A percentile compares a stretch with the other conserved stretches of the same genome.
Evolutionary conservation across 2,888 invertebrate species (phyloP).

Genomic region (Agrilus mali): DNA sequence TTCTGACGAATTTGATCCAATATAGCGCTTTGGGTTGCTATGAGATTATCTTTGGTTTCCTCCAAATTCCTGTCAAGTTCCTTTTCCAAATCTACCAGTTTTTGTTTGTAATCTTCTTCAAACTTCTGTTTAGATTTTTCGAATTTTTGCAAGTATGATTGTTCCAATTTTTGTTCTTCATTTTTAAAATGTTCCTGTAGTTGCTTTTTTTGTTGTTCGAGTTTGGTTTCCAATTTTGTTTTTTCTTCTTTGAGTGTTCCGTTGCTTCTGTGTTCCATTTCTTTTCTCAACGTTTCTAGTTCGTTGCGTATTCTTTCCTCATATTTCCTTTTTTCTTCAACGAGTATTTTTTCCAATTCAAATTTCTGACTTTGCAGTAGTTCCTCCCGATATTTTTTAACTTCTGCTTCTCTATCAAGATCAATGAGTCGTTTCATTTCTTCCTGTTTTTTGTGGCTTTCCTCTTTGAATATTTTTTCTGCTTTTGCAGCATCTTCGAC

Average conservation of each 20-base stretch:
- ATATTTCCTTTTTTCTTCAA: conserved; percentile 26
- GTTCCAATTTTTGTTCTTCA: conserved; percentile 28
- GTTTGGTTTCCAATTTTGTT: conserved; percentile 33
- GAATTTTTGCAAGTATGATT: conserved; percentile 24
- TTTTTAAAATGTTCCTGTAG: conserved; percentile 21
- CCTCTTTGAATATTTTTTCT: conserved; percentile 16
- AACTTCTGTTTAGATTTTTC: conserved; percentile 31
- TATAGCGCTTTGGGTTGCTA: conserved; percentile 41
- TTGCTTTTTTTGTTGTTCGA: conserved; percentile 36
- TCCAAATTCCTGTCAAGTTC: conserved; percentile 38
- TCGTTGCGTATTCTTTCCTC: conserved; percentile 28
- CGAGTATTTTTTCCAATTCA: conserved; percentile 41
- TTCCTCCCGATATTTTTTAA: conserved; percentile 29
- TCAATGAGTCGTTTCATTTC: conserved; percentile 44
- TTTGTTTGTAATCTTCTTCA: conserved; percentile 37
- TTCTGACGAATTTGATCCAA: conserved; percentile 43
- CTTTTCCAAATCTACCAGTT: conserved; percentile 39
- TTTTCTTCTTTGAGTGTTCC: conserved; percentile 25
- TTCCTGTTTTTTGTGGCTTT: conserved; percentile 40
- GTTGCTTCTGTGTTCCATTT: conserved; percentile 36
- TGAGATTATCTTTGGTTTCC: conserved; percentile 37
- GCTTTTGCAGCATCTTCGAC: conserved; percentile 20
- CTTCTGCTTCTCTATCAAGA: conserved; percentile 31
- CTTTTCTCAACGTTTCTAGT: conserved; percentile 38
- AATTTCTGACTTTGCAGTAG: conserved; percentile 31